Evolutionary conservation across 2,113 vertebrate genomes (phyloP).

Genomic region (Austrofundulus limnaeus): DNA sequence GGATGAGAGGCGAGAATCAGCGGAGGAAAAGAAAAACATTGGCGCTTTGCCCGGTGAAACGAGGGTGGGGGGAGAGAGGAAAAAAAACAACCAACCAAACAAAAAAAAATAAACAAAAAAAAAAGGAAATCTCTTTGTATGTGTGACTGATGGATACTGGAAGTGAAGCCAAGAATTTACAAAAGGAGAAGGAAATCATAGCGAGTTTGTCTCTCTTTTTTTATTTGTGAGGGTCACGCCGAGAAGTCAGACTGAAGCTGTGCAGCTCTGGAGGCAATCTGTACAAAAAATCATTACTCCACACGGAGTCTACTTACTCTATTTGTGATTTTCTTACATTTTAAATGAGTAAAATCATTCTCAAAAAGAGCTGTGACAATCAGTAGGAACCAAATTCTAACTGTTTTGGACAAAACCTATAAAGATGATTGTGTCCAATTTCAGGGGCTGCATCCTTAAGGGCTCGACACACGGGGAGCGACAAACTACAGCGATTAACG

Average conservation of each 20-base stretch:
- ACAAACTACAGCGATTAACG: no score
- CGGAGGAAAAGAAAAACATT: slow-evolving; percentile 57
- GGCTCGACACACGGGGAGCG: no score
- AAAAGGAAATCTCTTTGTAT: slow-evolving; percentile 48
- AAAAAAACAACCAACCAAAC: no score
- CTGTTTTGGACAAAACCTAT: no score
- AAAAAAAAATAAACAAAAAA: slow-evolving; percentile 1
- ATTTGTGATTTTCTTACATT: background rate
- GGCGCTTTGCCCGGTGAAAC: slow-evolving; percentile 52
- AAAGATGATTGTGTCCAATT: no score
- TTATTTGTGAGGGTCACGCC: slow-evolving; percentile 4
- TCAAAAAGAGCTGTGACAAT: no score
- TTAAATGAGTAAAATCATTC: no score
- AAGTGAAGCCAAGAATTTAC: slow-evolving; percentile 23
- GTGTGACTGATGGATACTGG: slow-evolving; percentile 55
- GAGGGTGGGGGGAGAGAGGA: slow-evolving; percentile 3
- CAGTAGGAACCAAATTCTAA: no score
- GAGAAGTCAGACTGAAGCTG: slow-evolving; percentile 22
- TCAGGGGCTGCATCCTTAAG: no score
- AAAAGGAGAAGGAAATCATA: slow-evolving; percentile 13
- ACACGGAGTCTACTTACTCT: background rate
- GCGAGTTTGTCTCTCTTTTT: background rate
- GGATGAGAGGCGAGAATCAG: slow-evolving; percentile 39
- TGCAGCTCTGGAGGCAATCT: slow-evolving; percentile 14
- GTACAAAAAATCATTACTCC: background rate